These are phyloP conservation scores for Sciurus carolinensis DNA, from an alignment of 2,797 vertebrate species.

Conservation along the genomic window DNA sequence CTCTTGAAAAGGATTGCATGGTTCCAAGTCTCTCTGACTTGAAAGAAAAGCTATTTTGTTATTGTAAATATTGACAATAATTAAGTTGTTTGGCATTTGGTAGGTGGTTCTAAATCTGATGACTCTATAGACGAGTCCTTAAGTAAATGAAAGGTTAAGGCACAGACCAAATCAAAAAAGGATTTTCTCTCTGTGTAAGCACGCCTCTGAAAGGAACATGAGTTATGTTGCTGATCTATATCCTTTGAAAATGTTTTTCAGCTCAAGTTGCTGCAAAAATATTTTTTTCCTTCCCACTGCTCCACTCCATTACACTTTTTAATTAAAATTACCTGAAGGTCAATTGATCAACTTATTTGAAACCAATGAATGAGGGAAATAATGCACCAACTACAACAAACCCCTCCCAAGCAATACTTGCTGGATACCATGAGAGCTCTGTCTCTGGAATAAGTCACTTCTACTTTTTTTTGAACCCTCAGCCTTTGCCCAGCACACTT, in stretches of 20 bases:
- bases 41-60: conserved; percentile 33
- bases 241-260: conserved; percentile 35
- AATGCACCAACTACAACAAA: not conserved
- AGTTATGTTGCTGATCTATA: not conserved
- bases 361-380: not conserved
- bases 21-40: conserved; percentile 55
- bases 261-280: not conserved
- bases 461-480: not conserved
- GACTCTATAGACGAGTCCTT: conserved; percentile 40
- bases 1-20: conserved; percentile 51
- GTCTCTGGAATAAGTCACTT: not conserved
- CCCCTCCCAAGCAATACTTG: not conserved
- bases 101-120: conserved; percentile 44
- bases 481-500: not conserved
- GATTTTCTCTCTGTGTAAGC: conserved; percentile 2
- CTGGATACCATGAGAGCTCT: not conserved
- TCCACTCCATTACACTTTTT: not conserved
- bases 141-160: not conserved
- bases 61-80: conserved; percentile 77
- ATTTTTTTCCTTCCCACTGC: not conserved
- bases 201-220: not conserved
- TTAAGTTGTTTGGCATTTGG: conserved; percentile 39
- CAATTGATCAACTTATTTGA: conserved; percentile 34
- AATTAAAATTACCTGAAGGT: conserved; percentile 19
- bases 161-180: not conserved